Percentiles rank a stretch among this genome's conserved stretches.
Evolutionary conservation across 2,113 vertebrate species (phyloP).

Genomic region (Sphaerodactylus townsendi): DNA sequence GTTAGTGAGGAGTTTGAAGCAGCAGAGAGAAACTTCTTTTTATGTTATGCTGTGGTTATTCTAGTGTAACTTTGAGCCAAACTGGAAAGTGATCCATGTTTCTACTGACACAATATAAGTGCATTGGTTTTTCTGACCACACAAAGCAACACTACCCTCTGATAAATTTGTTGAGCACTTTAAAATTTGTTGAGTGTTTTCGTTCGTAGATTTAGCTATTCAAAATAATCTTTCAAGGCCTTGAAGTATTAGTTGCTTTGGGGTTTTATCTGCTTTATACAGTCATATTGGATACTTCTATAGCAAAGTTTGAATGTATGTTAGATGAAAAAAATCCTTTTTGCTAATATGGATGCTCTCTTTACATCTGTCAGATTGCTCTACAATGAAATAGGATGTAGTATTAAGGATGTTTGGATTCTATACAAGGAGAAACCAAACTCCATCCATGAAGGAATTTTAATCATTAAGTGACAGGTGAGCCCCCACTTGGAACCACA

Average conservation of each 20-base stretch:
- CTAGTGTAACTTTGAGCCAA: no score
- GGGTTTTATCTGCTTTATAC: constrained; percentile 1
- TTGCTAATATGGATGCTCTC: not conserved
- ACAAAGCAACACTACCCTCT: no score
- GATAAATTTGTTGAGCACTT: no score
- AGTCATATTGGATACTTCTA: not conserved
- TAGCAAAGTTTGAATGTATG: not conserved
- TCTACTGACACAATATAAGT: no score
- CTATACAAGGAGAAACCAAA: constrained; percentile 12
- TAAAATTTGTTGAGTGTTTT: not conserved
- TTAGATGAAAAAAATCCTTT: not conserved
- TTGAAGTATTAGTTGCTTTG: not conserved
- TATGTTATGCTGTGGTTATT: no score
- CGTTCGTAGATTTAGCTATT: not conserved
- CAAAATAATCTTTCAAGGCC: not conserved
- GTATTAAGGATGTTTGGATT: not conserved
- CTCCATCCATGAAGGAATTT: not conserved
- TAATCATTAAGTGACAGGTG: constrained; percentile 36
- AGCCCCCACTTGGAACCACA: constrained; percentile 42
- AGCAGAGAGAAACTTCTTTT: no score
- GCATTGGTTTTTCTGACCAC: no score
- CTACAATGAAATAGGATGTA: not conserved
- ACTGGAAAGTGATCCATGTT: no score
- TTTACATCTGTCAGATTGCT: not conserved
- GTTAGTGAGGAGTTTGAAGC: no score